Base-by-base conservation (phyloP, 2,113 vertebrate species). In the Amphiprion ocellaris region DNA sequence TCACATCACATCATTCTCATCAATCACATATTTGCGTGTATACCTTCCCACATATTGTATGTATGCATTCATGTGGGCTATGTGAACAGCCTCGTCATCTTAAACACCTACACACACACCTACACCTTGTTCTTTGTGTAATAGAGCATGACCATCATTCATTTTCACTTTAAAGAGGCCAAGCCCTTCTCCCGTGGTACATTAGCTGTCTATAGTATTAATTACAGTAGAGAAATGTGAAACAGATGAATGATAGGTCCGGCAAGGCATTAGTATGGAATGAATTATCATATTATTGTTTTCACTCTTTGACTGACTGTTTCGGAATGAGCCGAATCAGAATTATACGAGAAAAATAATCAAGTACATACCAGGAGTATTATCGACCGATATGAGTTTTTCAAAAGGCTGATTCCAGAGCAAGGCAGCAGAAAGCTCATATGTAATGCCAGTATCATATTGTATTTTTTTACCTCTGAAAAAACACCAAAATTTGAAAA, bases 1-100 rank as follows among this genome's bases (percentile, higher is more conserved):
- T 87, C 81, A 59, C 60, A 70, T 67, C 67, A 66, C 64, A 84
- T 79, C 55, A 50, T 81, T 73, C 61, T 59, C 67, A 77, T 82
- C 76, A 63, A 79, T 89, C 83, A 84, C 4, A 76, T 61, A 33
- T 24, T 63, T 28, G 28, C 44, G 47, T 65, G 39, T 69, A 79
- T 69, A 62, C 14, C 26, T 72, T 66, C 44, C 53, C 58, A 74
- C 55, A 26, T 54, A 72, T 47, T 62, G 24, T 14, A 74, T 65
- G 9, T 44, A 65, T 68, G 19, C 2, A 67, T 74, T 41, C 21
- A 72, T 47, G 23, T 54, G 11, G 37, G 19, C 70, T 74, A 53
- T 17, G n/a, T 61, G 61, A 61, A 70, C 37, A 41, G 2, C 70
- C 28, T 62, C 2, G 5, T 87, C 24, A 33, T 58, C 11, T 41